Evolutionary conservation across 2,797 vertebrate genomes (phyloP).

Genomic region (Pseudochirops corinnae): DNA sequence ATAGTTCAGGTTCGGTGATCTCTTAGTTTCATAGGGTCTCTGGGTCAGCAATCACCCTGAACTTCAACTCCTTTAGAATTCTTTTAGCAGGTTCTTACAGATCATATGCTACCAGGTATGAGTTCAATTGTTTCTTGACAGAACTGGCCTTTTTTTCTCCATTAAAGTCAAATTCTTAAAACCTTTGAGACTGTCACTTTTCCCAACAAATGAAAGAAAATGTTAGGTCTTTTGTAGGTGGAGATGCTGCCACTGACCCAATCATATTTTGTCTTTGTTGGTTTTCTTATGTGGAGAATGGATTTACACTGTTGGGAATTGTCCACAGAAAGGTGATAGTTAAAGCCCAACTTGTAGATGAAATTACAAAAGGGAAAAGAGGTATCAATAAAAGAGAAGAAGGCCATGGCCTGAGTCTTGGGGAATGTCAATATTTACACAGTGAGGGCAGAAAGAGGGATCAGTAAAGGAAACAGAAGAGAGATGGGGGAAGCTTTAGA

Average conservation of each 20-base stretch:
- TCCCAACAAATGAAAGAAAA: not conserved
- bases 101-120: not conserved
- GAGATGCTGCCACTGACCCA: not conserved
- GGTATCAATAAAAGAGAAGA: not conserved
- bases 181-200: not conserved
- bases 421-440: not conserved
- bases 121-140: slow-evolving; percentile 8
- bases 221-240: slow-evolving; percentile 1
- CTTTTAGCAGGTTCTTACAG: slow-evolving; percentile 26
- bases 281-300: slow-evolving; percentile 40
- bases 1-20: not conserved
- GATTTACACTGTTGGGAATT: not conserved
- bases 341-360: not conserved
- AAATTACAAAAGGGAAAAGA: not conserved
- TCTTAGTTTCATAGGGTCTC: slow-evolving; percentile 22
- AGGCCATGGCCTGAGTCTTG: not conserved
- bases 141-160: not conserved
- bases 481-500: not conserved
- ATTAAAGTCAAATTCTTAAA: slow-evolving; percentile 9
- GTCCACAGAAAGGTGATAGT: not conserved
- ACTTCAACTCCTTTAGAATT: slow-evolving; percentile 26
- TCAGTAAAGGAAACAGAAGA: not conserved
- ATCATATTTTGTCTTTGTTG: not conserved
- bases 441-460: not conserved
- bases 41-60: slow-evolving; percentile 22